Evolutionary conservation across 2,888 invertebrate genomes (phyloP), one percentile per base, ranked within the genome.

Genomic region (Clepsis dumicolana): DNA sequence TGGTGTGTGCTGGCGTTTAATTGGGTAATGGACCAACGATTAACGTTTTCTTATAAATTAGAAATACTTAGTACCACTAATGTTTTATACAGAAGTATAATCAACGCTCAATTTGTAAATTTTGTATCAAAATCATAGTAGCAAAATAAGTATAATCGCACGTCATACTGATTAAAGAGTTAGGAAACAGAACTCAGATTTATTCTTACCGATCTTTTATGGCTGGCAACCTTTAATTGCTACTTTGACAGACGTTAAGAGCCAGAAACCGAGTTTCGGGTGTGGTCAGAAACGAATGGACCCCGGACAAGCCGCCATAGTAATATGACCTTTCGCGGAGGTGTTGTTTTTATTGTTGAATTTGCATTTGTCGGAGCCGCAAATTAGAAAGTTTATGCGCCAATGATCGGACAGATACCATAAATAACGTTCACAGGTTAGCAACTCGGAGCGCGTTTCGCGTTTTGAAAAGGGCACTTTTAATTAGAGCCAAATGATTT

Each of bases 321-420:
- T 29, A 29, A 29, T 29, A 90, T 89, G 87, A 89, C 87, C 88
- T 73, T 72, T 84, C 79, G 77, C 74, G 73, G 85, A 86, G 84
- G 88, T 88, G 88, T 90, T 91, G 85, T 87, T 91, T 90, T 93
- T 90, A 88, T 91, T 88, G 84, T 82, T 80, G 75, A 77, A 87
- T 84, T 86, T 87, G 86, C 81, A 86, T 85, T 85, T 84, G 81
- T 79, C 82, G 78, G 81, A 80, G 73, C 80, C 80, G 88, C 90
- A 92, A 91, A 91, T 93, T 90, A 91, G 91, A 93, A 92, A 90
- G 91, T 89, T 93, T 91, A 89, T 87, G 89, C 81, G 84, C 79
- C 81, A 84, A 86, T 85, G 83, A 84, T 79, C 82, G 82, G 80
- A 75, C 79, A 85, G 83, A 86, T 87, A 84, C 89, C 91, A 88